A percentile compares a stretch with the other conserved stretches of the same genome.
Evolutionary conservation across 1,140 invertebrate species (phyloP).

Genomic region (Onthophagus taurus): DNA sequence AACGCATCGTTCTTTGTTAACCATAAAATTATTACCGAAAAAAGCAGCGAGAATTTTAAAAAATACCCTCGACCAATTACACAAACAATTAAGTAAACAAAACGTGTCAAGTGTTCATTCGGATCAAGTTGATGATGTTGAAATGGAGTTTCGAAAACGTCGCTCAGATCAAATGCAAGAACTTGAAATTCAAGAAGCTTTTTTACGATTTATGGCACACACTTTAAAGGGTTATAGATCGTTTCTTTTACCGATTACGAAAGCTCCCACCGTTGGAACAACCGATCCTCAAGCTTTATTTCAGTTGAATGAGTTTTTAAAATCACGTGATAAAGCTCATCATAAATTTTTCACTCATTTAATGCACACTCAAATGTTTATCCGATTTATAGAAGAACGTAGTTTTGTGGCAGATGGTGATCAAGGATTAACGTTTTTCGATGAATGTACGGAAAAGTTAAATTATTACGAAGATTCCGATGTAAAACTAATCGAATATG

Average conservation of each 20-base stretch:
- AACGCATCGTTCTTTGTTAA: slow-evolving; percentile 68
- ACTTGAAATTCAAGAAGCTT: slow-evolving; percentile 93
- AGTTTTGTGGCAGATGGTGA: slow-evolving; percentile 97
- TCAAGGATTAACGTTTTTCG: slow-evolving; percentile 89
- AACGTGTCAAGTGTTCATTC: background rate
- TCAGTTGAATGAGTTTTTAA: slow-evolving; percentile 77
- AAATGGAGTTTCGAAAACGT: slow-evolving; percentile 63
- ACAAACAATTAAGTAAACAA: slow-evolving; percentile 25
- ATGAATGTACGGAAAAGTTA: slow-evolving; percentile 85
- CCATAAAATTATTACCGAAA: slow-evolving; percentile 80
- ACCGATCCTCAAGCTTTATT: slow-evolving; percentile 93
- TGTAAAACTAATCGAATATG: slow-evolving; percentile 33
- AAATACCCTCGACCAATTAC: slow-evolving; percentile 58
- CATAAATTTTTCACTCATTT: slow-evolving; percentile 85
- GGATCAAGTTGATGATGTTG: slow-evolving; percentile 38
- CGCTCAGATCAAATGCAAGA: slow-evolving; percentile 67
- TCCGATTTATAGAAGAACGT: slow-evolving; percentile 95
- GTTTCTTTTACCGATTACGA: slow-evolving; percentile 88
- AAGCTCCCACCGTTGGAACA: slow-evolving; percentile 83
- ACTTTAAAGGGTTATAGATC: slow-evolving; percentile 86
- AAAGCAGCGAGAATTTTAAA: slow-evolving; percentile 70
- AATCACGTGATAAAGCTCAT: slow-evolving; percentile 66
- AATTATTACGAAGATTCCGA: slow-evolving; percentile 48
- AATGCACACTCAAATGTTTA: slow-evolving; percentile 95
- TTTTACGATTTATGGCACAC: slow-evolving; percentile 90